Conservation (phyloP, 2,113 vertebrate genomes). For the Strix uralensis region DNA sequence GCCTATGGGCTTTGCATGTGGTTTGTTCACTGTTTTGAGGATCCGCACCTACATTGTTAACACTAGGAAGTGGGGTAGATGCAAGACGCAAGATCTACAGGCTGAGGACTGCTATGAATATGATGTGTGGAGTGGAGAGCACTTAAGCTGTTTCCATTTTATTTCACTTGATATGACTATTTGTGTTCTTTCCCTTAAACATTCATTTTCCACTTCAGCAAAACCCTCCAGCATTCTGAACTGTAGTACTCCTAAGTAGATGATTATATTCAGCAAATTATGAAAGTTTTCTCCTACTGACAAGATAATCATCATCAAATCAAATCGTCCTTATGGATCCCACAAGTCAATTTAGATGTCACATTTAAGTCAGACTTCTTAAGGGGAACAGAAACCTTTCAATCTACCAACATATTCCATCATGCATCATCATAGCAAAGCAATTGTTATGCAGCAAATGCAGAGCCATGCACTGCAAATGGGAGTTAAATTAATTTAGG, state of each 20-base stretch:
- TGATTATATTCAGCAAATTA: neutral
- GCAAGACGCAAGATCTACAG: neutral
- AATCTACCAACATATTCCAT: neutral
- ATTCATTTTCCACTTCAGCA: neutral
- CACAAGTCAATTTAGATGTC: neutral
- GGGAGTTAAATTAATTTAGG: slow-evolving; percentile 24
- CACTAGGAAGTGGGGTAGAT: neutral
- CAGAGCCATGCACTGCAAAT: neutral
- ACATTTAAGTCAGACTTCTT: neutral
- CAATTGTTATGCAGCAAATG: neutral
- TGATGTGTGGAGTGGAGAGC: neutral
- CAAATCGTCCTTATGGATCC: neutral
- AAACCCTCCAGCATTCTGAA: neutral
- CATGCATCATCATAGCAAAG: neutral
- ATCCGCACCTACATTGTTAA: neutral
- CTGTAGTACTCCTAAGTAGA: neutral
- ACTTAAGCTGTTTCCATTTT: neutral
- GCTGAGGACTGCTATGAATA: neutral
- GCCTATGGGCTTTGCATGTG: neutral
- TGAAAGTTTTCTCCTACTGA: neutral
- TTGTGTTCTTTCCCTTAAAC: neutral
- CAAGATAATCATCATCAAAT: neutral
- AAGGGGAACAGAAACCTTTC: neutral
- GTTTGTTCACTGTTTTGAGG: neutral
- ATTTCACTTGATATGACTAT: neutral